Evolutionary conservation across 2,888 invertebrate species (phyloP).

Genomic region (Bhutanitis thaidina): DNA sequence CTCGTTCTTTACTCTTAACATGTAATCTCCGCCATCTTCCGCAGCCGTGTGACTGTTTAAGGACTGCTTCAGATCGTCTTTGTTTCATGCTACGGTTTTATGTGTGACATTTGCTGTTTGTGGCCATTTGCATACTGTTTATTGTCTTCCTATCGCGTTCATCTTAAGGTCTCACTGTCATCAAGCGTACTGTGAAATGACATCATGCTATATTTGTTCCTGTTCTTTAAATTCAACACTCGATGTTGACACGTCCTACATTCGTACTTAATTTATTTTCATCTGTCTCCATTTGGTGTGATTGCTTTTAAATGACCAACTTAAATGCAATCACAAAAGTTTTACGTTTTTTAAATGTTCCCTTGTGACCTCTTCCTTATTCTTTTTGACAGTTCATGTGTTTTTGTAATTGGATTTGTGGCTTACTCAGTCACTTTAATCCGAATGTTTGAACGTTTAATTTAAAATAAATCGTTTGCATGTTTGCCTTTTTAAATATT

Average conservation of each 20-base stretch:
- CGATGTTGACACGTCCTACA: constrained; percentile 15
- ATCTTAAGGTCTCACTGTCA: constrained; percentile 15
- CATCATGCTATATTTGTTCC: constrained; percentile 19
- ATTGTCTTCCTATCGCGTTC: constrained; percentile 16
- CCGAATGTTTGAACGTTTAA: constrained; percentile 3
- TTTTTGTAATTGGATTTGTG: constrained; percentile 16
- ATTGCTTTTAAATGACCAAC: constrained; percentile 22
- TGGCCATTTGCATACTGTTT: constrained; percentile 12
- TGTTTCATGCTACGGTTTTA: constrained; percentile 24
- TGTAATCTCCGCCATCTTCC: constrained; percentile 31
- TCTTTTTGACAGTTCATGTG: constrained; percentile 13
- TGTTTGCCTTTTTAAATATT: too few relatives aligned
- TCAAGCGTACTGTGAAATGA: constrained; percentile 1
- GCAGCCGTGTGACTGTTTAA: constrained; percentile 22
- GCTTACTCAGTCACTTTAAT: constrained; percentile 8
- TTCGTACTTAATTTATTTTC: constrained; percentile 18
- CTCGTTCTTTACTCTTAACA: constrained; percentile 18
- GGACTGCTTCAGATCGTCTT: constrained; percentile 26
- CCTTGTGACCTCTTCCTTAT: constrained; percentile 12
- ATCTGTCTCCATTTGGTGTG: constrained; percentile 15
- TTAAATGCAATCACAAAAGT: constrained; percentile 17
- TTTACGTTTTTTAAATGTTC: constrained; percentile 17
- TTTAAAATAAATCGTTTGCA: not conserved
- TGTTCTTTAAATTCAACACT: constrained; percentile 15
- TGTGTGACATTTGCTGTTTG: constrained; percentile 13